These are phyloP conservation scores for Rhipidura dahli DNA, from an alignment of 2,113 vertebrate genomes.

Conservation along the genomic window DNA sequence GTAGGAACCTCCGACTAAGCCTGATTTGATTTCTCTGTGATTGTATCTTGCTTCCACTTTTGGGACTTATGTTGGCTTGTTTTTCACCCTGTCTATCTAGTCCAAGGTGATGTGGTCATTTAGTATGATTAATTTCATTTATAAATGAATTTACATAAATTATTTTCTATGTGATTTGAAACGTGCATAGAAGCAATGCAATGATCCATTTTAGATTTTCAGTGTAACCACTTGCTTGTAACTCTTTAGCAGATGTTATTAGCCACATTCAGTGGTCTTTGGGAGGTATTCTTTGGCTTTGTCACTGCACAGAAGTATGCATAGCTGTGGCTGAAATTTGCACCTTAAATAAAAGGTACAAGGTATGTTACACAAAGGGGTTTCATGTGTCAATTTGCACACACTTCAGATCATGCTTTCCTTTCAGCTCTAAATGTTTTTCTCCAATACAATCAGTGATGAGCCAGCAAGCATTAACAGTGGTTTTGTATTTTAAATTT, in stretches of 20 bases:
- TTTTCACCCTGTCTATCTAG: background rate
- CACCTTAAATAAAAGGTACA: background rate
- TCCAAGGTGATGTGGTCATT: background rate
- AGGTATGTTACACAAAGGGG: background rate
- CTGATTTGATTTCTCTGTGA: background rate
- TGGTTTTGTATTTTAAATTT: background rate
- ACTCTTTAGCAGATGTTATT: background rate
- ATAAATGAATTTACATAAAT: background rate
- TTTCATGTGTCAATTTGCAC: background rate
- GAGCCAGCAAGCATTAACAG: background rate
- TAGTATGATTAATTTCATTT: background rate
- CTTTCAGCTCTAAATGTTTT: background rate
- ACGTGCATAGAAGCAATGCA: background rate
- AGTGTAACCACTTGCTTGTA: background rate
- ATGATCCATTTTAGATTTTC: background rate
- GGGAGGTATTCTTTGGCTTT: background rate
- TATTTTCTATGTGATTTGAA: background rate
- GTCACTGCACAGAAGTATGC: background rate
- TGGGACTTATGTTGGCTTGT: background rate
- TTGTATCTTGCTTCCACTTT: background rate
- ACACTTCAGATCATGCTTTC: background rate
- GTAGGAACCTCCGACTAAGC: background rate
- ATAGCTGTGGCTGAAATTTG: background rate
- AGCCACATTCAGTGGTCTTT: background rate
- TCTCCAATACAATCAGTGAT: background rate